Base-by-base conservation (phyloP, 1,140 invertebrate species). In the Drosophila pseudoananassae region DNA sequence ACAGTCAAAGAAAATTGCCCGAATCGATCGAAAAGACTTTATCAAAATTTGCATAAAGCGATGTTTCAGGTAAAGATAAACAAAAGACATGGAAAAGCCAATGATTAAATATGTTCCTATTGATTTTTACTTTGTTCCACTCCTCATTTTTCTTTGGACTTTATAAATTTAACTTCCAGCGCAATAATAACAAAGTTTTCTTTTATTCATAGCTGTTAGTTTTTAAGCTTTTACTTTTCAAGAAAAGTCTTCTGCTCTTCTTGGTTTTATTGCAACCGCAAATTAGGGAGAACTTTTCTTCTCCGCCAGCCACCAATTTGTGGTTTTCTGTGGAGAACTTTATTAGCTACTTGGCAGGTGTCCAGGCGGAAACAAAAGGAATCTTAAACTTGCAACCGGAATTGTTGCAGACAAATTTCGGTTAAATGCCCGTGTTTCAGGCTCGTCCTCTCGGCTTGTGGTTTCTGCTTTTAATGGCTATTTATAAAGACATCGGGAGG, bases 291-390 rank as follows among this genome's bases (percentile, higher is more conserved):
- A 85, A 58, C 64, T 77, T 85, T 76, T 56, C 45, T 6, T 9
- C 52, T 60, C 43, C 33, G 27, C 33, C 52, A 31, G n/a, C 17
- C 25, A 20, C n/a, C 31, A 23, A 40, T 56, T 64, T 7, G 9
- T 20, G 57, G n/a, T 17, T 58, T 31, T 31, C 69, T 50, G 58
- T 33, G 60, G 15, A 27, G 50, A 73, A 81, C 51, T 84, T 85
- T 81, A 87, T 87, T 85, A 74, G 82, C 81, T 59, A 45, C 65
- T 82, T 81, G 79, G 79, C 79, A 75, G 79, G 70, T 78, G 80
- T 47, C 64, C 79, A 83, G 31, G 49, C 58, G 53, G 63, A 84
- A 80, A 58, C 53, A 51, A 64, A 52, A 53, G 47, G 66, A 40
- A 33, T 29, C 49, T 63, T 47, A 43, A 65, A 69, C 43, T 68